Conservation (phyloP, 2,888 invertebrate genomes). For the Mythimna pallens region DNA sequence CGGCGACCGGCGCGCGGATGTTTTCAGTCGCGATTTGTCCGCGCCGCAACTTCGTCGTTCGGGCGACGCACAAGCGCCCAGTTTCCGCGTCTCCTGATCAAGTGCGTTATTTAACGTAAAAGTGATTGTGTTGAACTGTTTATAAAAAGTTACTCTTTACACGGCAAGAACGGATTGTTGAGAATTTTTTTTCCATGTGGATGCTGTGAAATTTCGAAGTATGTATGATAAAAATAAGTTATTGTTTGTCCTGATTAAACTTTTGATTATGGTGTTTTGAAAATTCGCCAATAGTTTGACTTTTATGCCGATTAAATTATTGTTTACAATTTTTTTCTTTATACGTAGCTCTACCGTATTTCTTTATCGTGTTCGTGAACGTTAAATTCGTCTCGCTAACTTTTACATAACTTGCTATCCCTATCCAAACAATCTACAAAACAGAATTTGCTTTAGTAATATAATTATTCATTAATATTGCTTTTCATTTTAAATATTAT, state of each 20-base stretch:
- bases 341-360: background rate
- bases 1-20: constrained; percentile 46
- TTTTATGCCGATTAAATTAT: background rate
- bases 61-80: constrained; percentile 37
- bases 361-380: background rate
- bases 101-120: constrained; percentile 45
- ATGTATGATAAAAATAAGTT: constrained; percentile 37
- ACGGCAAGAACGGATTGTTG: constrained; percentile 37
- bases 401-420: constrained; percentile 14
- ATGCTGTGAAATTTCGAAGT: constrained; percentile 49
- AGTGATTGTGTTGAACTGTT: constrained; percentile 48
- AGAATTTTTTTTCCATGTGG: constrained; percentile 22
- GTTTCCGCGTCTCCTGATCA: constrained; percentile 36
- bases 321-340: background rate
- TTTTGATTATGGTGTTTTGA: constrained; percentile 1
- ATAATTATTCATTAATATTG: background rate
- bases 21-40: constrained; percentile 66
- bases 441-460: background rate
- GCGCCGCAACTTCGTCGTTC: constrained; percentile 61
- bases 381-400: constrained; percentile 9
- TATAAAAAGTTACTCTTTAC: constrained; percentile 14
- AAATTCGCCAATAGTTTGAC: background rate
- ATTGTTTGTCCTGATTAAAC: background rate
- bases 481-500: too few relatives aligned
- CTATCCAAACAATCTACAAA: background rate